Percentiles rank a stretch among this genome's conserved stretches.
phyloP scores from a whole-genome alignment of 2,113 vertebrate genomes.

The Podilymbus podiceps region DNA sequence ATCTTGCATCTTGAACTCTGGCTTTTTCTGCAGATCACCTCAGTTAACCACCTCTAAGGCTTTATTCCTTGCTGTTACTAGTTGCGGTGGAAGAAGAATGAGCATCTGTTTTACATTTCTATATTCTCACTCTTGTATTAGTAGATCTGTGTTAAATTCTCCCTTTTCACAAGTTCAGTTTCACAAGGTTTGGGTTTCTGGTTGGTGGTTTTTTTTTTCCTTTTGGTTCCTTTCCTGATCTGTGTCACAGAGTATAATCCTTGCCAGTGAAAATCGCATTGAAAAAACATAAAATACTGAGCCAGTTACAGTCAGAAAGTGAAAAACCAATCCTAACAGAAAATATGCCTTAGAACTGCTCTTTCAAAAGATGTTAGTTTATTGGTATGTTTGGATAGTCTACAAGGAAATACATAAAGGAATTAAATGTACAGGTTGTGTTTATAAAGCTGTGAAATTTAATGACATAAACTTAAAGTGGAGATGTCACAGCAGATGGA shows the following conservation, averaged over 20 bases:
- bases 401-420: neutral
- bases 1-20: neutral
- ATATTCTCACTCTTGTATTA: neutral
- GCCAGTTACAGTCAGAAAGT: neutral
- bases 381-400: neutral
- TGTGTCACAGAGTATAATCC: neutral
- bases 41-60: neutral
- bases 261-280: conserved; percentile 13
- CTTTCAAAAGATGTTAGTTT: neutral
- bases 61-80: neutral
- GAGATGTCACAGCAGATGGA: conserved; percentile 48
- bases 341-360: neutral
- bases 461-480: neutral
- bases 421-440: neutral
- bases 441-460: neutral
- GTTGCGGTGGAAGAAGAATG: neutral
- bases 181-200: neutral
- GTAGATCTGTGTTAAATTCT: neutral
- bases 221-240: neutral
- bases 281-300: neutral
- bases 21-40: neutral
- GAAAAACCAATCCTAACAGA: neutral
- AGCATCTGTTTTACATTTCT: neutral
- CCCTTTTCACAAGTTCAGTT: conserved; percentile 37
- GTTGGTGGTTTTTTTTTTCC: neutral